Evolutionary conservation across 2,888 invertebrate species (phyloP).

Genomic region (Hypercompe scribonia): DNA sequence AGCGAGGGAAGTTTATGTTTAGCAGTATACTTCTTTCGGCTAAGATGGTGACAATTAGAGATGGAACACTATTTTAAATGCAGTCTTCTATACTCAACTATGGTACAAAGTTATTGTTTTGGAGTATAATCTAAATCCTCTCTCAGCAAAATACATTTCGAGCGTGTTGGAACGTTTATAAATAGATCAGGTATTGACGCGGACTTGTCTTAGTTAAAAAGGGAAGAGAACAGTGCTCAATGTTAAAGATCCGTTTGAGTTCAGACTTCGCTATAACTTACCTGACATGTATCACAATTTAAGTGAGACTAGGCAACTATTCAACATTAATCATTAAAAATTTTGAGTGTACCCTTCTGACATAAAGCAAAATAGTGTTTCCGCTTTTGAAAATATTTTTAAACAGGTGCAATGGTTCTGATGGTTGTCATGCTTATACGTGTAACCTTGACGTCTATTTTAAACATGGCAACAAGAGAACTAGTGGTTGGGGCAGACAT

Average conservation of each 20-base stretch:
- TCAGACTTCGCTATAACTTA: background rate
- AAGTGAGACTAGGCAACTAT: too few species aligned
- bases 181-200: background rate
- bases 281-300: too few species aligned
- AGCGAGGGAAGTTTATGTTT: too few species aligned
- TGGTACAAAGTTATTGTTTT: background rate
- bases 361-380: background rate
- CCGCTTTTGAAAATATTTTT: background rate
- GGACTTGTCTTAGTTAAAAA: background rate
- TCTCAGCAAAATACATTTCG: background rate
- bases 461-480: constrained; percentile 10
- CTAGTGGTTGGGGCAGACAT: background rate
- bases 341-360: too few species aligned
- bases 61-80: background rate
- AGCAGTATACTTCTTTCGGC: too few species aligned
- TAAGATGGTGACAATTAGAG: too few species aligned
- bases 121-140: background rate
- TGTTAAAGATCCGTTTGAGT: background rate
- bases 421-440: background rate
- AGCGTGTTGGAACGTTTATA: background rate
- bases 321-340: too few species aligned
- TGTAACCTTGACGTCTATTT: background rate
- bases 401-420: background rate
- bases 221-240: background rate
- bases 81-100: too few species aligned